These are phyloP conservation scores for Leucophenga maculata DNA, from an alignment of 2,888 invertebrate genomes.

Conservation along the genomic window DNA sequence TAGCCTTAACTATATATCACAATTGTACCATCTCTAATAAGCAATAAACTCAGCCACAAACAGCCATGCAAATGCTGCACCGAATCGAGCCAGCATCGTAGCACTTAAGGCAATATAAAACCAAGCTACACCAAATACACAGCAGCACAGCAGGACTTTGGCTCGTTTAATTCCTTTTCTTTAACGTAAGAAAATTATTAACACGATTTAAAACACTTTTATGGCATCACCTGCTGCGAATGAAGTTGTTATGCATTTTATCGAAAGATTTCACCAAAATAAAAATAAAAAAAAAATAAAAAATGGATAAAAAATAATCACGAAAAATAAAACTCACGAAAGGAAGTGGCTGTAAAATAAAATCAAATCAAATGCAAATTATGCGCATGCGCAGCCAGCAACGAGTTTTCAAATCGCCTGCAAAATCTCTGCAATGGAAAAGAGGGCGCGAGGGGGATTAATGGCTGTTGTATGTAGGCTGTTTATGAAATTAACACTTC, in stretches of 20 bases:
- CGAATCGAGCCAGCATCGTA: too few relatives aligned
- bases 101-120: too few relatives aligned
- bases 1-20: too few relatives aligned
- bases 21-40: too few relatives aligned
- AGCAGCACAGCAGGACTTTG: constrained; percentile 6
- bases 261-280: constrained; percentile 60
- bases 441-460: not conserved
- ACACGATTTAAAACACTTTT: constrained; percentile 72
- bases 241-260: constrained; percentile 70
- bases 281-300: not conserved
- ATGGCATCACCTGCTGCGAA: constrained; percentile 70
- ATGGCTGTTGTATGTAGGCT: constrained; percentile 6
- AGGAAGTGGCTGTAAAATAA: not conserved
- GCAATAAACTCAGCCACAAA: constrained; percentile 38
- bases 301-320: not conserved
- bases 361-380: constrained; percentile 20
- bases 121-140: too few relatives aligned
- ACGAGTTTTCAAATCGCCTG: not conserved
- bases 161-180: constrained; percentile 1
- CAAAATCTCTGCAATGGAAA: not conserved
- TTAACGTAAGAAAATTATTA: constrained; percentile 64
- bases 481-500: constrained; percentile 35
- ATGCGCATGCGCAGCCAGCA: constrained; percentile 5
- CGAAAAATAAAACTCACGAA: not conserved
- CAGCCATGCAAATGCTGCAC: constrained; percentile 49